phyloP scores from a whole-genome alignment of 2,113 vertebrate genomes.

The Caranx ignobilis region DNA sequence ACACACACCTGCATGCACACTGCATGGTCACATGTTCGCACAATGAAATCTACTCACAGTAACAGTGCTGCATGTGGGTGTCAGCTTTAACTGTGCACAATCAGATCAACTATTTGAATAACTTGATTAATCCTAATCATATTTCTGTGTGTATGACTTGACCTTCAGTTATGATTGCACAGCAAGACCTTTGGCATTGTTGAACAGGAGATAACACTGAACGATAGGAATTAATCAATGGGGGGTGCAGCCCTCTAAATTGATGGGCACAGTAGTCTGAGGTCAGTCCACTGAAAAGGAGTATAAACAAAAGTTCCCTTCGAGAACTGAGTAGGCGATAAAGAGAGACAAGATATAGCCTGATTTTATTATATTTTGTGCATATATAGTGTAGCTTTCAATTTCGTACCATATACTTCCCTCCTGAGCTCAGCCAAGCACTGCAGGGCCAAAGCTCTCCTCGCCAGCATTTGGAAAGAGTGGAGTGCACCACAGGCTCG shows the following conservation, averaged over 20 bases:
- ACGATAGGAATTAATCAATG: not conserved
- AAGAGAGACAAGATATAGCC: not conserved
- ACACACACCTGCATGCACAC: constrained; percentile 44
- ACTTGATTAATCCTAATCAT: constrained; percentile 4
- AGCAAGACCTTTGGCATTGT: not conserved
- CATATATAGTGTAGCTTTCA: not conserved
- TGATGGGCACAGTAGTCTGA: not conserved
- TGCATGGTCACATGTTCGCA: not conserved
- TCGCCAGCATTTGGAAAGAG: constrained; percentile 48
- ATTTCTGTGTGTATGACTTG: constrained; percentile 1
- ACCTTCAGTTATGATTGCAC: constrained; percentile 17
- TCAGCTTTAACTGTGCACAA: not conserved
- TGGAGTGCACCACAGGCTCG: constrained; percentile 36
- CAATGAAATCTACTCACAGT: not conserved
- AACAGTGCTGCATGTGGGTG: not conserved
- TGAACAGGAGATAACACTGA: constrained; percentile 1
- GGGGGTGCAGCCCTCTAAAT: not conserved
- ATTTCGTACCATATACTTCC: constrained; percentile 9
- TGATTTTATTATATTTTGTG: not conserved
- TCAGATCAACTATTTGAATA: not conserved
- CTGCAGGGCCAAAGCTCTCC: constrained; percentile 4
- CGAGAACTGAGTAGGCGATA: constrained; percentile 26
- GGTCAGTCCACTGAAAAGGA: constrained; percentile 5
- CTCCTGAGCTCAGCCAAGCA: constrained; percentile 11
- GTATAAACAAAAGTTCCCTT: constrained; percentile 42